Evolutionary conservation across 2,113 vertebrate genomes (phyloP).

Genomic region (Pyrgilauda ruficollis): DNA sequence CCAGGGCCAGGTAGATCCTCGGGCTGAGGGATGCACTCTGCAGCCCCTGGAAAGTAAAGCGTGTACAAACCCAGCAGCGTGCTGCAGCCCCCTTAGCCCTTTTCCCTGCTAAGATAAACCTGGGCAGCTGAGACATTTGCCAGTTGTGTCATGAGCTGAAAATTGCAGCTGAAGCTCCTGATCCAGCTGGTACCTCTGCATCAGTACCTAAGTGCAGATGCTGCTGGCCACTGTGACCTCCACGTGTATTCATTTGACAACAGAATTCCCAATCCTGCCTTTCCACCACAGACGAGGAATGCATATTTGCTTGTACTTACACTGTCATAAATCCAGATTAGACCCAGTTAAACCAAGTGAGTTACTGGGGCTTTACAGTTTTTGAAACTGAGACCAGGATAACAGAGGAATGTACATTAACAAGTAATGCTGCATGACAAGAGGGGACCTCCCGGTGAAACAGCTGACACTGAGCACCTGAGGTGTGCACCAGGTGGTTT

Average conservation of each 20-base stretch:
- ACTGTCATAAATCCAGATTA: background rate
- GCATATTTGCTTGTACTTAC: background rate
- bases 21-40: background rate
- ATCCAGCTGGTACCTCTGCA: background rate
- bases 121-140: background rate
- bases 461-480: background rate
- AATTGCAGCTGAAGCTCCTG: background rate
- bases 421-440: background rate
- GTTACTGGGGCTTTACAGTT: background rate
- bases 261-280: background rate
- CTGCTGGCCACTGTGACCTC: background rate
- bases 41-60: background rate
- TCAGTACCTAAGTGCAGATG: background rate
- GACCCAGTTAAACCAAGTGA: background rate
- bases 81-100: background rate
- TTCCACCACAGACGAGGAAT: rapidly evolving
- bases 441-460: background rate
- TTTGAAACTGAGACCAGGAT: background rate
- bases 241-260: background rate
- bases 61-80: background rate
- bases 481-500: background rate
- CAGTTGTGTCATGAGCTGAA: background rate
- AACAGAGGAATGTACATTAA: background rate
- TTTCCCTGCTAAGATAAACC: background rate
- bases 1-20: background rate